These are phyloP conservation scores for Exocentrus adspersus DNA, from an alignment of 2,888 invertebrate genomes.

Conservation along the genomic window DNA sequence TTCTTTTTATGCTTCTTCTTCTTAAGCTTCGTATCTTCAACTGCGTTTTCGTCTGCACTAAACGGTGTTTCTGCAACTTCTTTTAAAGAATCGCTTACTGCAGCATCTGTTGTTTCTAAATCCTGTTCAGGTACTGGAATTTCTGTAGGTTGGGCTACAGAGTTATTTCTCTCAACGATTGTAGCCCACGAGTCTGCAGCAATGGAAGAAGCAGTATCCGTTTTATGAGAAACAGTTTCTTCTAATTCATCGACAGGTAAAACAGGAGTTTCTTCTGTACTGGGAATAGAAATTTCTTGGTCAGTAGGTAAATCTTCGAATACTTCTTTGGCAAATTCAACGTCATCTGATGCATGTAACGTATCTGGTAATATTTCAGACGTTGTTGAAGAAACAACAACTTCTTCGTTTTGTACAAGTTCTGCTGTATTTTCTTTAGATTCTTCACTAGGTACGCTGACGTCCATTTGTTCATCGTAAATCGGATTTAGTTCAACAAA, in stretches of 20 bases:
- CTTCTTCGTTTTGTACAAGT: neutral
- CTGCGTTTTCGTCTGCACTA: neutral
- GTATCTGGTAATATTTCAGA: neutral
- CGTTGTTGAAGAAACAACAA: neutral
- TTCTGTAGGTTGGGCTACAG: neutral
- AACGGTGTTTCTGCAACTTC: neutral
- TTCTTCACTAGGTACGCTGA: neutral
- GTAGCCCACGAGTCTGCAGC: neutral
- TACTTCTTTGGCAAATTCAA: neutral
- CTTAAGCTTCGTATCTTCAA: constrained; percentile 21
- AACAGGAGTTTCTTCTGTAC: neutral
- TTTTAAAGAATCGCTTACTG: neutral
- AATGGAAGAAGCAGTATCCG: neutral
- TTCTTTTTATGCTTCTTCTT: constrained; percentile 46
- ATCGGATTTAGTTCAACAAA: neutral
- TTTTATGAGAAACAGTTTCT: neutral
- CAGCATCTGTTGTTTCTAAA: neutral
- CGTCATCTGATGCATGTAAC: neutral
- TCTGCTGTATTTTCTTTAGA: neutral
- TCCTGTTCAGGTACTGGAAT: neutral
- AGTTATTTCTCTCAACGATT: neutral
- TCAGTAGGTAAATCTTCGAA: neutral
- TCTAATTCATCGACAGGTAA: neutral
- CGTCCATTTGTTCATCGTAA: neutral
- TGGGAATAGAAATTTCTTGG: no score